phyloP scores from a whole-genome alignment of 2,888 invertebrate genomes.

The Meghimatium bilineatum region DNA sequence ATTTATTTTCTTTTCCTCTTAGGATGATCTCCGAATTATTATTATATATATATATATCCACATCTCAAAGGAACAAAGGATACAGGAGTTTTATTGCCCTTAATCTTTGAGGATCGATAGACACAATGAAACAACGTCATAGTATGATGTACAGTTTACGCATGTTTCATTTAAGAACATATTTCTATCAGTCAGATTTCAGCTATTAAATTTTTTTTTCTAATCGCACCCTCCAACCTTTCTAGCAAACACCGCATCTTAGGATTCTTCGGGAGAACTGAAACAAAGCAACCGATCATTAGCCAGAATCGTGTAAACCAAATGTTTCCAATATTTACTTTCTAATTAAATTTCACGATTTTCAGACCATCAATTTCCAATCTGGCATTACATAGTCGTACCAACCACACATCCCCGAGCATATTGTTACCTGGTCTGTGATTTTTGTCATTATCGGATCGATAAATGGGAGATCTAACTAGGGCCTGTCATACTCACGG shows the following conservation, averaged over 20 bases:
- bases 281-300: background rate
- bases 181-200: too few relatives aligned
- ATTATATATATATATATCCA: too few relatives aligned
- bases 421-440: background rate
- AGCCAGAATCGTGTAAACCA: background rate
- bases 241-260: background rate
- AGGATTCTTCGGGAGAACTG: background rate
- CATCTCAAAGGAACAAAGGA: too few relatives aligned
- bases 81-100: too few relatives aligned
- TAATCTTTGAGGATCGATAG: too few relatives aligned
- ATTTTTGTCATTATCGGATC: background rate
- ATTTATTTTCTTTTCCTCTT: too few relatives aligned
- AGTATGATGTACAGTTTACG: too few relatives aligned
- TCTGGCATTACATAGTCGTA: background rate
- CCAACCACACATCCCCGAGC: background rate
- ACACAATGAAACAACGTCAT: too few relatives aligned
- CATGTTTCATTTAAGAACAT: too few relatives aligned
- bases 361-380: slow-evolving; percentile 3
- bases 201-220: too few relatives aligned
- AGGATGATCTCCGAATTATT: too few relatives aligned
- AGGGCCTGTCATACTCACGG: background rate
- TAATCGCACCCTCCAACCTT: background rate
- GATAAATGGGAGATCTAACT: background rate
- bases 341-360: background rate
- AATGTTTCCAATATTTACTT: slow-evolving; percentile 1